Conservation (phyloP, 2,797 vertebrate genomes). For the Lindbergichthys nudifrons region DNA sequence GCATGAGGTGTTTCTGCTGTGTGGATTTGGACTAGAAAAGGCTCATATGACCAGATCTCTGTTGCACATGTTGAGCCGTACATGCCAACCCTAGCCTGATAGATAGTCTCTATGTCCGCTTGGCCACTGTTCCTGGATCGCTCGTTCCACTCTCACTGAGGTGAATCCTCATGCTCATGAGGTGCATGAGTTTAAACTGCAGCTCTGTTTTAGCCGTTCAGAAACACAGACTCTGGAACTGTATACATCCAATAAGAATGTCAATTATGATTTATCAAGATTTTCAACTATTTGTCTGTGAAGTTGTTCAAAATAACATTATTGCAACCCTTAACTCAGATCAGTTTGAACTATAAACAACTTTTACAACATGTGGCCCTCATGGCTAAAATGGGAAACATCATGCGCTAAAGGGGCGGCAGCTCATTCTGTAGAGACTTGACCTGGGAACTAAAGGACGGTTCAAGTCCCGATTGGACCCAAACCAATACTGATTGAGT, state of each 20-base stretch:
- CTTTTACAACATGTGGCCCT: neutral
- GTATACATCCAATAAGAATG: neutral
- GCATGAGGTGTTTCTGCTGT: slow-evolving; percentile 35
- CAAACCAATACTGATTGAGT: no score
- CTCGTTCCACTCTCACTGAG: slow-evolving; percentile 52
- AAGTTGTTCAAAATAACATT: neutral
- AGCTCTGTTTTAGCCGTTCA: neutral
- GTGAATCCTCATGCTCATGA: slow-evolving; percentile 24
- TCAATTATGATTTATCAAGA: neutral
- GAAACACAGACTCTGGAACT: neutral
- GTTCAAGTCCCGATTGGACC: no score
- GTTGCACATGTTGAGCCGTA: slow-evolving; percentile 58
- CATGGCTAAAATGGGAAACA: neutral
- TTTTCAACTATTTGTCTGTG: neutral
- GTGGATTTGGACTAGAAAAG: slow-evolving; percentile 45
- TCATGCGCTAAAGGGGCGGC: neutral
- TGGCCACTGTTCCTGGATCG: slow-evolving; percentile 53
- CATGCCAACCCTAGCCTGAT: slow-evolving; percentile 57
- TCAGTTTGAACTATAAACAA: slow-evolving; percentile 4
- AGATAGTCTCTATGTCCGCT: slow-evolving; percentile 53
- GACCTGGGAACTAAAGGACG: no score
- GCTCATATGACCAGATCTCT: slow-evolving; percentile 57
- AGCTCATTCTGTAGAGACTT: no score
- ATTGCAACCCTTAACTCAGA: neutral
- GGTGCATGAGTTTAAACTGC: slow-evolving; percentile 9